Evolutionary conservation across 2,888 invertebrate species (phyloP).

Genomic region (Tetrapedia diversipes): DNA sequence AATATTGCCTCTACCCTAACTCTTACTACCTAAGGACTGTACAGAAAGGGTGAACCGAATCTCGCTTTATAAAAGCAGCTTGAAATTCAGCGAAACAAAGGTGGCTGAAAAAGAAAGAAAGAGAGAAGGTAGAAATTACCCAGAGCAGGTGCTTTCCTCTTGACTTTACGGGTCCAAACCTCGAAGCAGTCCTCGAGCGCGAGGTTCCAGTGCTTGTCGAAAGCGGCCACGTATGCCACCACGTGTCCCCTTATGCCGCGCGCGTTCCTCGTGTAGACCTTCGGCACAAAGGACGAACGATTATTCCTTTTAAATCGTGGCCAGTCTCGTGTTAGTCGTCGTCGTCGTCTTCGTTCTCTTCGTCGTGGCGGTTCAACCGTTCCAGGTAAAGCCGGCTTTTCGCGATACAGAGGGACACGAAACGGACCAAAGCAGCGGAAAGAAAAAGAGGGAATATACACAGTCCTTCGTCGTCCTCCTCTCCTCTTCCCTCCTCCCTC

Average conservation of each 20-base stretch:
- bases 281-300: conserved; percentile 72
- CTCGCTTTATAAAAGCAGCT: no score
- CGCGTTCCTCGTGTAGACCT: conserved; percentile 91
- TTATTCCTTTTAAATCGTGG: conserved; percentile 72
- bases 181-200: conserved; percentile 93
- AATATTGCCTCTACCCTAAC: no score
- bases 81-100: no score
- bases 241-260: conserved; percentile 90
- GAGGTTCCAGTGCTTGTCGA: conserved; percentile 97
- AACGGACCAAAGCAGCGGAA: neutral
- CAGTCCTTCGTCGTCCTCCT: neutral
- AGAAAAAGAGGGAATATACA: neutral
- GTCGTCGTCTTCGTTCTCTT: no score
- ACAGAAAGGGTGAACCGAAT: no score
- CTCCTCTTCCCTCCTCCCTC: neutral
- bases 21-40: no score
- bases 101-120: neutral
- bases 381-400: conserved; percentile 61
- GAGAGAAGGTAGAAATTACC: conserved; percentile 80
- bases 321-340: conserved; percentile 46
- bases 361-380: conserved; percentile 43
- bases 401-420: conserved; percentile 31
- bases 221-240: conserved; percentile 91
- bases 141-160: conserved; percentile 86
- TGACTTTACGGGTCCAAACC: conserved; percentile 88